Conservation (phyloP, 2,888 invertebrate genomes). For the Cephus pygmeus region DNA sequence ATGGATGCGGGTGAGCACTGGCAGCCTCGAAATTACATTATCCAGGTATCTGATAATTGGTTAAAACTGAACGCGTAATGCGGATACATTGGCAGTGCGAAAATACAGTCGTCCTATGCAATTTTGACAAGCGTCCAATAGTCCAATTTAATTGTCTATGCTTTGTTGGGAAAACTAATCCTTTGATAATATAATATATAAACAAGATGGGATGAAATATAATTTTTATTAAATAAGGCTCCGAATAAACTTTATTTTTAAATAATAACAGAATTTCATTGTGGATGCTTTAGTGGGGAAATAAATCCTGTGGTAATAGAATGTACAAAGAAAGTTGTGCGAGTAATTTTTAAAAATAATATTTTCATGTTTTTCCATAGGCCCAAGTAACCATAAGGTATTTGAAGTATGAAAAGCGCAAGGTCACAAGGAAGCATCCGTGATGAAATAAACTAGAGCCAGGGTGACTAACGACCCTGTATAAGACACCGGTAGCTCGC, state of each 20-base stretch:
- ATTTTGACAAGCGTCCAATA: background rate
- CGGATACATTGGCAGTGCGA: constrained; percentile 10
- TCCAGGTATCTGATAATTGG: constrained; percentile 52
- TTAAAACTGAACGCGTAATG: constrained; percentile 48
- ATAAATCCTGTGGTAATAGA: background rate
- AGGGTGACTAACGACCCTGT: constrained; percentile 51
- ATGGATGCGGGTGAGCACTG: constrained; percentile 40
- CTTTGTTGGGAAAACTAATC: constrained; percentile 7
- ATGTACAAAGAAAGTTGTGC: background rate
- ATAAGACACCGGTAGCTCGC: constrained; percentile 48
- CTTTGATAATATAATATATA: background rate
- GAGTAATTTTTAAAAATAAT: background rate
- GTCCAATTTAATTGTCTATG: background rate
- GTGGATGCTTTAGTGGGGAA: no score
- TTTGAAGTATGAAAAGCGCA: background rate
- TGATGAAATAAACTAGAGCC: background rate
- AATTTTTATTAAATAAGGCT: no score
- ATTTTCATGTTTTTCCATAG: background rate
- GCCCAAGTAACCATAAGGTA: background rate
- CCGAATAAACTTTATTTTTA: no score
- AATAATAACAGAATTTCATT: no score
- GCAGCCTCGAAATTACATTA: constrained; percentile 15
- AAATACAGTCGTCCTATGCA: background rate
- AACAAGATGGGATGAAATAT: background rate
- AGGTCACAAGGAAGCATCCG: background rate